Conservation (phyloP, 2,113 vertebrate genomes). For the Reinhardtius hippoglossoides region DNA sequence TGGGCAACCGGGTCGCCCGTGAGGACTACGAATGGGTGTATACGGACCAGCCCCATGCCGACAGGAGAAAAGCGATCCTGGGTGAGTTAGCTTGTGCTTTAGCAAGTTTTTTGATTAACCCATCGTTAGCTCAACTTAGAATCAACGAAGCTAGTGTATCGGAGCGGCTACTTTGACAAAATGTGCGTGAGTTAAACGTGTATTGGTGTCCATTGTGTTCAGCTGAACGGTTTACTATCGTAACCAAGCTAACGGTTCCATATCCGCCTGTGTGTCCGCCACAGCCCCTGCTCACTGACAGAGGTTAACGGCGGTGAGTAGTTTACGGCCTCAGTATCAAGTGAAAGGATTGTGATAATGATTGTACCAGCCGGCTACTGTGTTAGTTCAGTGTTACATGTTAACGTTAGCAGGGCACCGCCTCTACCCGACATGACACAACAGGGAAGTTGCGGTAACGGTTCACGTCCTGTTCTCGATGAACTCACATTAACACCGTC, state of each 20-base stretch:
- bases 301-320: neutral
- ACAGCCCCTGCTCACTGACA: neutral
- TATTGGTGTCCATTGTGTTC: neutral
- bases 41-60: constrained; percentile 93
- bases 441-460: constrained; percentile 24
- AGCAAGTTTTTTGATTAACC: neutral
- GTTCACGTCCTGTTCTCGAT: neutral
- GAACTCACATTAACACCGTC: too few species aligned
- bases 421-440: constrained; percentile 39
- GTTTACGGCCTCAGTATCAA: neutral
- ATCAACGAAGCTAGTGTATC: too few species aligned
- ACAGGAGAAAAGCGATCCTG: constrained; percentile 89
- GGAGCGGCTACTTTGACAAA: fast-evolving
- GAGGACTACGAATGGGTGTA: constrained; percentile 97
- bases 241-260: constrained; percentile 56
- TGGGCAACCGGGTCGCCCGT: constrained; percentile 89
- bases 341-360: neutral
- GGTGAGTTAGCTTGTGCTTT: constrained; percentile 82
- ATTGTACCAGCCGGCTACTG: neutral
- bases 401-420: neutral
- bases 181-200: too few species aligned
- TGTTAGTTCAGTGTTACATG: neutral
- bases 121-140: fast-evolving
- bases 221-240: neutral
- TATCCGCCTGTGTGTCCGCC: neutral